Base-by-base conservation (phyloP, 1,140 invertebrate genomes). In the Euura saliciscinereae region DNA sequence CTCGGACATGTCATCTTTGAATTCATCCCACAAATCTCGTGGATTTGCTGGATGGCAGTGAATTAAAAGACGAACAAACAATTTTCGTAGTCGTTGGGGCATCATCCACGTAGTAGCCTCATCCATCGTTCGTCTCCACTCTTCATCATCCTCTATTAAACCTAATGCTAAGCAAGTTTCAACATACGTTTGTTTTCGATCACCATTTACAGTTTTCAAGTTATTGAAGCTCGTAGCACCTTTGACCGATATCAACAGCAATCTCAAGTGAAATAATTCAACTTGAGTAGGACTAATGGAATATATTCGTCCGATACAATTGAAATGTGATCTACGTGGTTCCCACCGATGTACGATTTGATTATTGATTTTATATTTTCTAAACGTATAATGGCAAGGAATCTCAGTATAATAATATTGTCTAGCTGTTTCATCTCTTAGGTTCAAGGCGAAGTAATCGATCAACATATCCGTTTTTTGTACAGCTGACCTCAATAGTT, bases 201-300 rank as follows among this genome's bases (percentile, higher is more conserved):
- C 43, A 6, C 75, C 79, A 72, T 86, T 66, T 43, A 85, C 75
- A 65, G 80, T 87, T 78, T 72, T 75, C 2, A 88, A 28, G 28
- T 28, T 28, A 28, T 28, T 66, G 76, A 85, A 86, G 45, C 70
- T 78, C 44, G 71, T 80, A 28, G 82, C 78, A 13, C 84, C 85
- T 68, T 45, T 71, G 13, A 83, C 74, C n/a, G 78, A 64, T 44
- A 77, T 66, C 3, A 87, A 73, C 28, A 87, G 66, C 65, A 87
- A 4, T 44, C 80, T 45, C 46, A 87, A 73, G 76, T 79, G 77
- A 73, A 71, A 86, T 11, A 82, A 73, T 79, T 84, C 82, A 1
- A 65, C 45, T 13, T 78, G 70, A 3, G 75, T 80, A 0, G 80
- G 76, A 68, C 77, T 71, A 4, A 85, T 71, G 3, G 74, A 74